Conservation (phyloP, 2,797 vertebrate genomes). For the Myotis myotis region DNA sequence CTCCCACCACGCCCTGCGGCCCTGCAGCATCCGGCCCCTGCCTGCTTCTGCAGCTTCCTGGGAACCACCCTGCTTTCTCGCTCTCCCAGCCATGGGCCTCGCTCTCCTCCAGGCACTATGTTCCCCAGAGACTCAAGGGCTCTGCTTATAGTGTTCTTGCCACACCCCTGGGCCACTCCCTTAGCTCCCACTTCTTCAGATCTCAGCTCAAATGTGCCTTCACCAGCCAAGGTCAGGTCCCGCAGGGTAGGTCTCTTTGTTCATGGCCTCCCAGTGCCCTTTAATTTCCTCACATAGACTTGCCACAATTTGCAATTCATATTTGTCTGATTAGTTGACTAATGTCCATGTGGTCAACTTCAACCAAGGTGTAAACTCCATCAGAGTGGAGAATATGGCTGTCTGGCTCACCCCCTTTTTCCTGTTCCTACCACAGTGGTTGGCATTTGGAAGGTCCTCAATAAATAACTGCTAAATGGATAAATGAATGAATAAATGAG, state of each 20-base stretch:
- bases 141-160: background rate
- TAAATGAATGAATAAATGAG: background rate
- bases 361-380: background rate
- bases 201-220: background rate
- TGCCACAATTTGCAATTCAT: background rate
- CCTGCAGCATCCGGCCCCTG: background rate
- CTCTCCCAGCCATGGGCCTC: background rate
- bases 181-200: background rate
- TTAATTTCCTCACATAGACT: background rate
- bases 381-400: background rate
- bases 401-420: background rate
- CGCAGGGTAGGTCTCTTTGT: background rate
- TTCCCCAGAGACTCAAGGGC: background rate
- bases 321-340: background rate
- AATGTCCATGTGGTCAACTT: background rate
- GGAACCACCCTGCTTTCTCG: background rate
- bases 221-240: background rate
- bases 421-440: background rate
- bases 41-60: background rate
- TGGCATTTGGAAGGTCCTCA: background rate
- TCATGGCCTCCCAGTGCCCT: background rate
- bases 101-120: rapidly evolving
- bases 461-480: background rate
- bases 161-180: background rate
- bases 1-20: background rate